Evolutionary conservation across 2,888 invertebrate species (phyloP).

Genomic region (Lycocerus yunnanus): DNA sequence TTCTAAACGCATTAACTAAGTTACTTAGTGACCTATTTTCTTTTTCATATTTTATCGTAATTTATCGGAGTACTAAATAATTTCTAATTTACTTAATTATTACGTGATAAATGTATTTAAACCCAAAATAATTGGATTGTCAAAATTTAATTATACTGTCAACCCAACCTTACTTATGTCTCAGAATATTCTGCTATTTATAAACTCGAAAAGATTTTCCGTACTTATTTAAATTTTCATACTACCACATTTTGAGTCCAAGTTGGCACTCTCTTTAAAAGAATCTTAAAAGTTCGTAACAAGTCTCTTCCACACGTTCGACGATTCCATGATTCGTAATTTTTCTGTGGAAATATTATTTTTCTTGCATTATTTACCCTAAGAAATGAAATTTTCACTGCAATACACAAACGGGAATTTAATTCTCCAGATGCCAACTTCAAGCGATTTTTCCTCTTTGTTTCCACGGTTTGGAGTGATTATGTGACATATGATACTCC

Average conservation of each 20-base stretch:
- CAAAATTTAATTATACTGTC: background rate
- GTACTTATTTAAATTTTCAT: background rate
- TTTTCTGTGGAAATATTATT: background rate
- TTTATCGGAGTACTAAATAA: conserved; percentile 15
- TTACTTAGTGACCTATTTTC: conserved; percentile 26
- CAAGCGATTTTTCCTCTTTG: background rate
- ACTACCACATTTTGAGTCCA: background rate
- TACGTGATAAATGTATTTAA: background rate
- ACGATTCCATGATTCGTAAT: background rate
- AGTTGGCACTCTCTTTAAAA: background rate
- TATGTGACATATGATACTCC: background rate
- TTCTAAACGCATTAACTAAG: conserved; percentile 17
- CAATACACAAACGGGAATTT: background rate
- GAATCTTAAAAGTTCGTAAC: background rate
- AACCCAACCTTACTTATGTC: background rate
- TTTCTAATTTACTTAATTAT: conserved; percentile 14
- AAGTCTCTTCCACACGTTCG: background rate
- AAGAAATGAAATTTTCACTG: background rate
- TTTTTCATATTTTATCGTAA: conserved; percentile 20
- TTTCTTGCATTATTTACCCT: background rate
- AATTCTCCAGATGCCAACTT: background rate
- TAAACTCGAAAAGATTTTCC: background rate
- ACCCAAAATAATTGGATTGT: background rate
- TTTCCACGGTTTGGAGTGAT: background rate
- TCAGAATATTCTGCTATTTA: background rate